Evolutionary conservation across 2,888 invertebrate genomes (phyloP), one percentile per base, ranked within the genome.

Genomic region (Amphipyra tragopoginis): DNA sequence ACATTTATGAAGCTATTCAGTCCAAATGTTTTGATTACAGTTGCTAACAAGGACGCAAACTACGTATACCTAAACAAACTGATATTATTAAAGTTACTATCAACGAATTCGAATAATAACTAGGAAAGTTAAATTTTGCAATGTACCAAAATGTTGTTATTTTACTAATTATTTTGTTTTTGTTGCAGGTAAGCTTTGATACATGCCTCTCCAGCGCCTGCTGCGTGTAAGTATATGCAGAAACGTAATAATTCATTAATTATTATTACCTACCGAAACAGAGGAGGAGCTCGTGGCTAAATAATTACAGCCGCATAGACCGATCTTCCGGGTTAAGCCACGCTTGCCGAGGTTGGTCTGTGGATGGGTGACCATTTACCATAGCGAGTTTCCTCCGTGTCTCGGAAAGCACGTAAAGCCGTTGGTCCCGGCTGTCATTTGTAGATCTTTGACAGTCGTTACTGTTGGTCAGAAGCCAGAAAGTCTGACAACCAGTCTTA

Each of bases 171-270:
- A 64, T 54, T 64, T 72, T 63, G 53, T 74, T 76, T 77, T 81
- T 82, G 79, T 86, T 86, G 39, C 84, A 86, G 87, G 87, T 77
- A 79, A 77, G 65, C 59, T 60, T 65, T 57, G 40, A 54, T 36
- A 36, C 33, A 39, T 38, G 14, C 47, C 34, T 26, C 14, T 48
- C 45, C 49, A 50, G 13, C n/a, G 11, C 9, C 14, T 50, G 45
- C 49, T 45, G n/a, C n/a, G 11, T 8, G 70, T 74, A 51, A 57
- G 63, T 69, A 47, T 15, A 15, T 36, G 29, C 10, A 50, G 42
- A 50, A 42, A 72, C n/a, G 15, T 11, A 45, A 47, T 2, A 43
- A 66, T 26, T 43, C n/a, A 47, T 50, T 65, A n/a, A n/a, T n/a
- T n/a, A n/a, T n/a, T n/a, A n/a, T n/a, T n/a, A n/a, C n/a, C n/a